A percentile compares a stretch with the other conserved stretches of the same genome.
phyloP scores from a whole-genome alignment of 2,888 invertebrate genomes.

The Phalangium opilio region DNA sequence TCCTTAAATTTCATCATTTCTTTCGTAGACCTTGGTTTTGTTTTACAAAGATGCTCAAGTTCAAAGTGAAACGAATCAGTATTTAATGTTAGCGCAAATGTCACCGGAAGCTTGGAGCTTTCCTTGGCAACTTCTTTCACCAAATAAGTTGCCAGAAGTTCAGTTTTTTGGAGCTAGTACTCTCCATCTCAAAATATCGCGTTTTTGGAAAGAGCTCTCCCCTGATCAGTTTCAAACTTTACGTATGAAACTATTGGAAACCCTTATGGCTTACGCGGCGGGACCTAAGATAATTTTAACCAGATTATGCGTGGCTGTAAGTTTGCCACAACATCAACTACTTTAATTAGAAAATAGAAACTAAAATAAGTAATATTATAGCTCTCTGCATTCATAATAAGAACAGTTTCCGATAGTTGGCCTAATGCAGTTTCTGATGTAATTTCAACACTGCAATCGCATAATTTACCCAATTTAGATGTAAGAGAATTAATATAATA shows the following conservation, averaged over 20 bases:
- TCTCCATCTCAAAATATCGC: constrained; percentile 69
- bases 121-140: constrained; percentile 72
- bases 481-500: constrained; percentile 24
- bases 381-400: constrained; percentile 70
- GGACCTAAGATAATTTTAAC: constrained; percentile 74
- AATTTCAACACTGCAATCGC: constrained; percentile 45
- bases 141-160: constrained; percentile 72
- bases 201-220: constrained; percentile 75
- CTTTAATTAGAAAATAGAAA: constrained; percentile 2
- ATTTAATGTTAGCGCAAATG: constrained; percentile 68
- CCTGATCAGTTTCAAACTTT: constrained; percentile 57
- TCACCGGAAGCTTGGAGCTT: constrained; percentile 83
- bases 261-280: constrained; percentile 55
- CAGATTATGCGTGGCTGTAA: constrained; percentile 71
- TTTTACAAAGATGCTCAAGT: constrained; percentile 46
- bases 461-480: constrained; percentile 40
- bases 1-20: no score
- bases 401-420: constrained; percentile 43
- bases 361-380: constrained; percentile 32
- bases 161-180: constrained; percentile 89
- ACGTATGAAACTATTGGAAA: constrained; percentile 58
- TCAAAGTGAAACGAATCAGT: constrained; percentile 62
- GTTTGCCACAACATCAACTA: constrained; percentile 26
- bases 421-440: constrained; percentile 57
- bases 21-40: constrained; percentile 33